phyloP scores from a whole-genome alignment of 2,797 vertebrate species.

The Propithecus deckenii region DNA sequence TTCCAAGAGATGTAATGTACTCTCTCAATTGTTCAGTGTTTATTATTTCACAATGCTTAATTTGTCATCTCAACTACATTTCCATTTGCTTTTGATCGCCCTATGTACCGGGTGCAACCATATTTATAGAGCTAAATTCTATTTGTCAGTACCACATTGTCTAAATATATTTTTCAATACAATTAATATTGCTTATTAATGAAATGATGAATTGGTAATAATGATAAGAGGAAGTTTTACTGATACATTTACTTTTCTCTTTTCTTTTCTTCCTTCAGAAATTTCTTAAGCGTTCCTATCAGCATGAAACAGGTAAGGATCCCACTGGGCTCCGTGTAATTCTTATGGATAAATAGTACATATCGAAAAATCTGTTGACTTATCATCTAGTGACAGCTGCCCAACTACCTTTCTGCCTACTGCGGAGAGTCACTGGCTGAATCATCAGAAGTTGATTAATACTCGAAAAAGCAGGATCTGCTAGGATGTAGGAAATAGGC shows the following conservation, averaged over 20 bases:
- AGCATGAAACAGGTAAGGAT: constrained; percentile 40
- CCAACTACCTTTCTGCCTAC: constrained; percentile 28
- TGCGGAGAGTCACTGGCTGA: constrained; percentile 41
- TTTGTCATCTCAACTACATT: not conserved
- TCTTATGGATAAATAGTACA: constrained; percentile 9
- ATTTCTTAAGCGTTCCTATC: constrained; percentile 43
- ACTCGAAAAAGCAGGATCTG: not conserved
- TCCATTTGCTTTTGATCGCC: not conserved
- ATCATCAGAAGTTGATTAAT: constrained; percentile 48
- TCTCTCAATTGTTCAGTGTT: not conserved
- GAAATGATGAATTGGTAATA: not conserved
- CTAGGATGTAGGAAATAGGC: not conserved
- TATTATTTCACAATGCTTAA: not conserved
- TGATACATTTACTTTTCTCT: not conserved
- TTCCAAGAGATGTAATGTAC: not conserved
- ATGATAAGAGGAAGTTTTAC: not conserved
- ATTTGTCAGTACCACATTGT: not conserved
- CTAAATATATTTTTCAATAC: not conserved
- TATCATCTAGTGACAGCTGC: constrained; percentile 8
- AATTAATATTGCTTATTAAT: not conserved
- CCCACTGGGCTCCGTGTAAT: not conserved
- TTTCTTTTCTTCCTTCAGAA: constrained; percentile 22
- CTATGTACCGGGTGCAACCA: not conserved
- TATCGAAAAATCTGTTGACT: constrained; percentile 57
- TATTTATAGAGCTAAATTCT: not conserved